Base-by-base conservation (phyloP, 2,113 vertebrate genomes). In the Lathamus discolor region DNA sequence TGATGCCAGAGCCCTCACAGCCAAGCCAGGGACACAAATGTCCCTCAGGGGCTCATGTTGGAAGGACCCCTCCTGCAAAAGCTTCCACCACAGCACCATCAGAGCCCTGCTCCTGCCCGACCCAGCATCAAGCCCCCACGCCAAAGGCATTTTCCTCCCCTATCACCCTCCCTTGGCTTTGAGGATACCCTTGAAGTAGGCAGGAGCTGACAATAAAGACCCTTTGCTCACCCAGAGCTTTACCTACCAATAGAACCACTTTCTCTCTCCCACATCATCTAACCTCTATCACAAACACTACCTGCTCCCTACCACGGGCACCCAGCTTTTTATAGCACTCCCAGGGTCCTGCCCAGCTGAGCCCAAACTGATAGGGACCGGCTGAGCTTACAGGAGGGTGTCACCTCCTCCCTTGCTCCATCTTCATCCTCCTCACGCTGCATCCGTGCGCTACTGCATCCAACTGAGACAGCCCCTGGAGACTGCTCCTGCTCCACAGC, bases 261-360 rank as follows among this genome's bases (percentile, higher is more conserved):
- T 59, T 28, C 6, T 10, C 29, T 28, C 44, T 9, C 22, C 12
- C 24, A 9, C 2, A 0, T 3, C 17, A 54, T 4, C 16, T 18
- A 54, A 5, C 1, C 14, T 11, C 7, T 2, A 2, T 8, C 48
- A 14, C 1, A 35, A 2, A 13, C 27, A 52, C 41, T 7, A 1
- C 17, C 18, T 6, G 0, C 28, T 39, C 24, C 13, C 11, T 8
- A 0, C 12, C 10, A 7, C 5, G 6, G 1, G 1, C 69, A 67
- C 11, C 20, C 72, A 52, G 22, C 7, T 33, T 55, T 66, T 78
- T 52, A 24, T 1, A 84, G 29, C 49, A 49, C 52, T 31, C 55
- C 55, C 66, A 62, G 63, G 18, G 12, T 77, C 52, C 46, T 63
- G 61, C 59, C 28, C 64, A 78, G 54, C 63, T 39, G 41, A 59